Evolutionary conservation across 2,797 vertebrate species (phyloP), one percentile per base, ranked within the genome.

Genomic region (Alcedo quadribrachys): DNA sequence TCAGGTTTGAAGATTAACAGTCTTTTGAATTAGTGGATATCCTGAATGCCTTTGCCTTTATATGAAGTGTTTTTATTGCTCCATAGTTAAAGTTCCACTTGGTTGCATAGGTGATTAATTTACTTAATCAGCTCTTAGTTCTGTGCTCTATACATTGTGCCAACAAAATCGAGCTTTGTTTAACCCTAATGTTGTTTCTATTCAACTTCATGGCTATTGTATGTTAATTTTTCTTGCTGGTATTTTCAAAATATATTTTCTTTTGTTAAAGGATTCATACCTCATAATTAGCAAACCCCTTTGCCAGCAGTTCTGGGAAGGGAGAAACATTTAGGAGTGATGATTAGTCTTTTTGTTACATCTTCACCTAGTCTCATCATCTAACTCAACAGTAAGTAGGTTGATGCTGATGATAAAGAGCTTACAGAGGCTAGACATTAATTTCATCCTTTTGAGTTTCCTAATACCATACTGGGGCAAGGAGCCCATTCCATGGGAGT

Each of bases 1-100:
- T 92, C 91, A 89, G 85, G 91, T 89, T 96, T 95, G 96, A 96
- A 96, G 93, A 95, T 94, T 95, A 94, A 91, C 95, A 91, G 80
- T 94, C 87, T 81, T 91, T 89, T 95, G 92, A 93, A 91, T 89
- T 89, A 88, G 85, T 90, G 89, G 86, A 77, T 91, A 90, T 94
- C 81, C 79, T 9, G 8, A 95, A 95, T 96, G 94, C 89, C 77
- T 95, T 89, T 94, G 90, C 80, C 67, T 94, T 94, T 94, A 90
- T 94, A 81, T 86, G 88, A 95, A 73, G 85, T 92, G 92, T 89
- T 94, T 96, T 95, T 94, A 92, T 90, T 96, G 86, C 81, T 92
- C 84, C 57, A 40, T 87, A 90, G 96, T 91, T 95, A 86, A 94
- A 94, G 93, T 95, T 96, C 91, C 91, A 95, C 91, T 94, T 85